A percentile compares a stretch with the other conserved stretches of the same genome.
Conservation (phyloP, 2,113 vertebrate genomes). For the Toxostoma redivivum region DNA sequence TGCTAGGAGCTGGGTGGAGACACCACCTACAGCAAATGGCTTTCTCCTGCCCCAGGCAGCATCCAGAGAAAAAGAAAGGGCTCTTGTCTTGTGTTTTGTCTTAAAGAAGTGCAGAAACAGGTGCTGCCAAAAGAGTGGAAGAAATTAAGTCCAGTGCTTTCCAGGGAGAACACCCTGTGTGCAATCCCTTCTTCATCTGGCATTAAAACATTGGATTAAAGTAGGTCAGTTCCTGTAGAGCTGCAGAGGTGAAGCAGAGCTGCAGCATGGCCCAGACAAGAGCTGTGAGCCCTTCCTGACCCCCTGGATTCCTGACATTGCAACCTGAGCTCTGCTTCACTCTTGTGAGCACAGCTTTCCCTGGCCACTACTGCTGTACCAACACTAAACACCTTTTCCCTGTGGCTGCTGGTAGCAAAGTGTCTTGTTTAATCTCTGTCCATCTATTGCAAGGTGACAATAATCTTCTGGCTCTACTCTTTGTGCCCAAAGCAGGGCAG, state of each 20-base stretch:
- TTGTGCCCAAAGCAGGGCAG: neutral
- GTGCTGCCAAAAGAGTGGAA: neutral
- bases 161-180: neutral
- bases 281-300: neutral
- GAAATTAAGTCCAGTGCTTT: neutral
- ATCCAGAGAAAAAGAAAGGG: neutral
- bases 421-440: neutral
- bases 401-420: neutral
- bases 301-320: neutral
- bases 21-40: neutral
- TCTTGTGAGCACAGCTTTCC: neutral
- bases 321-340: neutral
- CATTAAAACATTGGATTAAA: neutral
- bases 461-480: neutral
- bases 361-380: neutral
- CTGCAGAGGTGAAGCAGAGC: neutral
- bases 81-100: neutral
- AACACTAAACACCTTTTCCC: neutral
- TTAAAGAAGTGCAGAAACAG: neutral
- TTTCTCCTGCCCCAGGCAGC: neutral
- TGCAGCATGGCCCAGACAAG: fast-evolving
- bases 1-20: neutral
- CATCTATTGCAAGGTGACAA: neutral
- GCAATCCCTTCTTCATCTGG: neutral
- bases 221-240: neutral